Percentiles rank a stretch among this genome's conserved stretches.
Conservation (phyloP, 2,797 vertebrate genomes). For the Sebastes reedi region DNA sequence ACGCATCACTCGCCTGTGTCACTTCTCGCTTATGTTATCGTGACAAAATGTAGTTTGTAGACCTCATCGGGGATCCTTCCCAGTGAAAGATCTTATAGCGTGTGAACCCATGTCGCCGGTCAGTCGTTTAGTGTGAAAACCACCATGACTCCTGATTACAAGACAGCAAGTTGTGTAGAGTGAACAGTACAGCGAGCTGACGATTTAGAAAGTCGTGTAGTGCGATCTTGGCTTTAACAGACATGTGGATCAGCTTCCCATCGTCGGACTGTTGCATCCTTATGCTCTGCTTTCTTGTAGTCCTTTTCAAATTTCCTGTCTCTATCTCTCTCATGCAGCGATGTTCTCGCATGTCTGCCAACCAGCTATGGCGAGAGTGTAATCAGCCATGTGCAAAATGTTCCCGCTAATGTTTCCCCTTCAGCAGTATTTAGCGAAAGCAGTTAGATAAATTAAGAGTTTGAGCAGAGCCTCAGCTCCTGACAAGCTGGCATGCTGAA, state of each 20-base stretch:
- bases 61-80: background rate
- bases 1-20: background rate
- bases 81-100: no score
- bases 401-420: constrained; percentile 22
- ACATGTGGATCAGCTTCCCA: background rate
- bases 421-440: constrained; percentile 14
- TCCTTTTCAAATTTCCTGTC: background rate
- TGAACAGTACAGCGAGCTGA: background rate
- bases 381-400: constrained; percentile 21
- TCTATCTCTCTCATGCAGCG: background rate
- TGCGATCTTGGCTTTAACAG: background rate
- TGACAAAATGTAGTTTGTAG: background rate
- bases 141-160: no score
- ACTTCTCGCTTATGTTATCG: background rate
- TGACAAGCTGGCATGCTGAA: background rate
- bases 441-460: background rate
- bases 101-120: background rate
- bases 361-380: background rate
- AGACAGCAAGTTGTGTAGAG: no score
- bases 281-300: background rate
- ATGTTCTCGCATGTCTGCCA: background rate
- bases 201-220: no score
- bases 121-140: background rate
- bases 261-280: background rate
- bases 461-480: background rate